Evolutionary conservation across 2,113 vertebrate genomes (phyloP).

Genomic region (Galeopterus variegatus): DNA sequence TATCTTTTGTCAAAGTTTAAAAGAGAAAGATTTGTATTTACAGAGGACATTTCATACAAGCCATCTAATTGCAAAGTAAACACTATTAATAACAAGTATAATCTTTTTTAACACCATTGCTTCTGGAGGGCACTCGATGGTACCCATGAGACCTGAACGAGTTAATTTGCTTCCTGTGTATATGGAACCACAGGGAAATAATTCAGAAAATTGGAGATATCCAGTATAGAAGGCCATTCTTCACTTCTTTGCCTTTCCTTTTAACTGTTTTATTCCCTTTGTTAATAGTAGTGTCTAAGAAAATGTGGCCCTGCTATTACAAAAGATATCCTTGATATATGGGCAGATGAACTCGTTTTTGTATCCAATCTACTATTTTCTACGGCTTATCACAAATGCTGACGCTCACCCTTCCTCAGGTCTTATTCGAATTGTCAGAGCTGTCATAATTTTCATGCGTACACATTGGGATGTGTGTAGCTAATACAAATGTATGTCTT

Average conservation of each 20-base stretch:
- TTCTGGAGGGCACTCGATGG: background rate
- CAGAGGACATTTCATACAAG: background rate
- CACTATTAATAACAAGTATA: background rate
- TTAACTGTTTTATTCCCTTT: background rate
- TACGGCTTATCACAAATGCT: constrained; percentile 63
- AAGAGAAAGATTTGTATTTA: background rate
- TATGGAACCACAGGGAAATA: background rate
- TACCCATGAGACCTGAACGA: background rate
- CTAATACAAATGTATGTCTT: constrained; percentile 76
- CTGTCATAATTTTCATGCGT: constrained; percentile 74
- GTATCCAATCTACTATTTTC: background rate
- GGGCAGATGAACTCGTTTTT: constrained; percentile 12
- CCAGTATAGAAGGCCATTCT: background rate
- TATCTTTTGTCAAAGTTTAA: constrained; percentile 10
- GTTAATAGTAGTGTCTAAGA: background rate
- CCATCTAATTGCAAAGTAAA: constrained; percentile 12
- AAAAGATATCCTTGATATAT: background rate
- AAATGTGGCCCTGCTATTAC: constrained; percentile 31
- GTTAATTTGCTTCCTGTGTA: background rate
- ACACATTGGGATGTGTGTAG: constrained; percentile 46
- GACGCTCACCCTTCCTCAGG: background rate
- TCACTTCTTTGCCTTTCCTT: background rate
- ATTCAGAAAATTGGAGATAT: background rate
- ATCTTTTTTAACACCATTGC: background rate
- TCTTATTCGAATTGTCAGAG: constrained; percentile 69